A percentile compares a stretch with the other conserved stretches of the same genome.
Conservation (phyloP, 2,888 invertebrate genomes). For the Nomada lathburiana region DNA sequence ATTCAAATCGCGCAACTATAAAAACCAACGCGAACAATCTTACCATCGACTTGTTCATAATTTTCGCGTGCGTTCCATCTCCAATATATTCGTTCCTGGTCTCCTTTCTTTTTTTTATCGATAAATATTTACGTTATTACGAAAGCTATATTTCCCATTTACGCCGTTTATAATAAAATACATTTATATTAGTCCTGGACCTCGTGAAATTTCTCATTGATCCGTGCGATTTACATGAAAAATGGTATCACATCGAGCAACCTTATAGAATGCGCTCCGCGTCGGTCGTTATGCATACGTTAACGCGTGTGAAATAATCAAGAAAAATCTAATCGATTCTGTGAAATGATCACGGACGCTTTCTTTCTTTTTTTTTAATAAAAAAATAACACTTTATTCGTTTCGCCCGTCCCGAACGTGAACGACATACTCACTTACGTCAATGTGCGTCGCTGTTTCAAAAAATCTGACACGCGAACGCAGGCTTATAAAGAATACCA, state of each 20-base stretch:
- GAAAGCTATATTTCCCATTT: constrained; percentile 58
- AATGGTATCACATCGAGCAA: constrained; percentile 59
- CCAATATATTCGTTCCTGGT: not conserved
- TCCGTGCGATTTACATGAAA: constrained; percentile 57
- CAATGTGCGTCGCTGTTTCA: not conserved
- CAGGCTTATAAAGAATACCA: not conserved
- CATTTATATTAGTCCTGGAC: constrained; percentile 66
- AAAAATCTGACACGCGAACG: not conserved
- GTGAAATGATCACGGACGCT: constrained; percentile 5
- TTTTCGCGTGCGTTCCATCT: not conserved
- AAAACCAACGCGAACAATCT: not conserved
- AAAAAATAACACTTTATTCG: constrained; percentile 50
- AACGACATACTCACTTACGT: not conserved
- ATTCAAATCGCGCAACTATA: constrained; percentile 31
- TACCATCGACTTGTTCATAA: not conserved
- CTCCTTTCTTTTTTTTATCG: not conserved
- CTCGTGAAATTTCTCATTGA: constrained; percentile 63
- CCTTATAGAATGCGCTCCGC: constrained; percentile 32
- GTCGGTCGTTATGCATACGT: constrained; percentile 4
- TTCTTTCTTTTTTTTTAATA: constrained; percentile 8
- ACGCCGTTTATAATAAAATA: constrained; percentile 69
- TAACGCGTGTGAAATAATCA: constrained; percentile 8
- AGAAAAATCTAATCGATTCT: constrained; percentile 6
- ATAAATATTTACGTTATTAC: constrained; percentile 39
- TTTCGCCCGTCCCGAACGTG: not conserved